Conservation (phyloP, 2,888 invertebrate species). For the Cephus pygmeus region DNA sequence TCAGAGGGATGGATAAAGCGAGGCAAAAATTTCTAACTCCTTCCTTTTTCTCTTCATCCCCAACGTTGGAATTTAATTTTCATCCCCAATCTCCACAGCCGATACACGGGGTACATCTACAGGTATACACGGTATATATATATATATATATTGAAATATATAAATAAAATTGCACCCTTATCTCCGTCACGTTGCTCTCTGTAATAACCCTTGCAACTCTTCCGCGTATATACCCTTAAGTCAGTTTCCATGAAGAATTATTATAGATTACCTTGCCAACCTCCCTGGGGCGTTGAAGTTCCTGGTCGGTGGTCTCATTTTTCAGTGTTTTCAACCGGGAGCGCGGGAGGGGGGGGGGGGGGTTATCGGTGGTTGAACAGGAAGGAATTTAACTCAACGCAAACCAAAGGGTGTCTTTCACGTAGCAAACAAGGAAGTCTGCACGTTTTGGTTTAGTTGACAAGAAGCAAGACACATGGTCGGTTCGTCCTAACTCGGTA, state of each 20-base stretch:
- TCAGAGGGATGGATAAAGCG: not conserved
- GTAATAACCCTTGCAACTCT: not conserved
- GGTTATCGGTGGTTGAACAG: constrained; percentile 15
- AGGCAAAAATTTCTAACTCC: too few relatives aligned
- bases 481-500: not conserved
- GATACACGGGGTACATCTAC: too few relatives aligned
- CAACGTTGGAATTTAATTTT: too few relatives aligned
- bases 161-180: not conserved
- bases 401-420: not conserved
- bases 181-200: not conserved
- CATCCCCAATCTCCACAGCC: too few relatives aligned
- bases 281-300: not conserved
- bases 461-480: not conserved
- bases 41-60: too few relatives aligned
- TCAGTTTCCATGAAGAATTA: not conserved
- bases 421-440: not conserved
- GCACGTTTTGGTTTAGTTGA: not conserved
- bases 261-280: not conserved
- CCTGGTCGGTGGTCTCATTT: not conserved
- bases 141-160: too few relatives aligned
- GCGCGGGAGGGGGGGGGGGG: constrained; percentile 19
- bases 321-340: constrained; percentile 6
- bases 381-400: not conserved
- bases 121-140: too few relatives aligned
- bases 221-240: not conserved